Conservation (phyloP, 2,113 vertebrate species). For the Muscicapa adusta region DNA sequence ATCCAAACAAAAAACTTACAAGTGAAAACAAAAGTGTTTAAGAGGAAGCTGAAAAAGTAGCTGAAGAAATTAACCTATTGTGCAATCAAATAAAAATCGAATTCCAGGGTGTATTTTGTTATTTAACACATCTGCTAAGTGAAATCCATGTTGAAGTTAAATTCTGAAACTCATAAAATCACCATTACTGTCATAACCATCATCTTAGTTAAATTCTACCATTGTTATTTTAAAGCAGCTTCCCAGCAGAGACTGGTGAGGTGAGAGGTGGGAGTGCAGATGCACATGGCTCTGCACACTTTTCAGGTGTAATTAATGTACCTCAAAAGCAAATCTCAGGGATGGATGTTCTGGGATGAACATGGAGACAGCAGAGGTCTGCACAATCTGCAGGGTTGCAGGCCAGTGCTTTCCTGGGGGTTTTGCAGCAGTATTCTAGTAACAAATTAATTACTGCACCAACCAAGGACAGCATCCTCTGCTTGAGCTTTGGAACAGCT, state of each 20-base stretch:
- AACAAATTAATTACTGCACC: neutral
- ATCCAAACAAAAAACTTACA: slow-evolving; percentile 51
- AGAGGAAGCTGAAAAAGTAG: slow-evolving; percentile 39
- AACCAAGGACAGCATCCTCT: neutral
- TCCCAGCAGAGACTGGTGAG: neutral
- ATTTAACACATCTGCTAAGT: neutral
- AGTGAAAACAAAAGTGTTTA: slow-evolving; percentile 27
- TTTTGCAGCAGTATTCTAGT: neutral
- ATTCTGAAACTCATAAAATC: neutral
- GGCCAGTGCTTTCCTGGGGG: neutral
- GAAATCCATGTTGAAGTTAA: neutral
- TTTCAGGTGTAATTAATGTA: neutral
- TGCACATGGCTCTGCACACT: neutral
- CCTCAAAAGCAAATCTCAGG: neutral
- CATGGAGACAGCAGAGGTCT: neutral
- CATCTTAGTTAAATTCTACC: neutral
- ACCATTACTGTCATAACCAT: neutral
- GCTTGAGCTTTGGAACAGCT: fast-evolving
- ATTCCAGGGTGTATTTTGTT: neutral
- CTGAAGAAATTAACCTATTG: slow-evolving; percentile 12
- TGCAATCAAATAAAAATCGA: slow-evolving; percentile 9
- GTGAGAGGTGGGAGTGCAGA: neutral
- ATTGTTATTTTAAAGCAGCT: neutral
- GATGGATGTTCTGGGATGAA: neutral
- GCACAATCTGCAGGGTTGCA: neutral